Evolutionary conservation across 1,140 invertebrate species (phyloP).

Genomic region (Paralvinella palmiformis): DNA sequence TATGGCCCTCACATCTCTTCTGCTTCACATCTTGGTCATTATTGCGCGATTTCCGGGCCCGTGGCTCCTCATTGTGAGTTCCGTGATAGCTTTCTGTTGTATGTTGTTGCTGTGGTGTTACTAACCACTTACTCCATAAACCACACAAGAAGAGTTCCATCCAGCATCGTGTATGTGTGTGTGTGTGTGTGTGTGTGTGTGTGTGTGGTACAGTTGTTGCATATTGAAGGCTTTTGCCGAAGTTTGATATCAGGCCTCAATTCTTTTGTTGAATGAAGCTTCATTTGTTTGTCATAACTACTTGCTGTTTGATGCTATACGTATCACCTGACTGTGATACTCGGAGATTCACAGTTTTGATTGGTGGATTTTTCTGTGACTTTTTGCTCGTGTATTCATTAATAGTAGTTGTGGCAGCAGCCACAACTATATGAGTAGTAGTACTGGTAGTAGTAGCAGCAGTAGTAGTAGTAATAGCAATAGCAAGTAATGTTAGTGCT

Average conservation of each 20-base stretch:
- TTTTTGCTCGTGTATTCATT: too few species aligned
- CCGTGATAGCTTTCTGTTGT: constrained; percentile 4
- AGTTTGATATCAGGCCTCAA: background rate
- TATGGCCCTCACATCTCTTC: constrained; percentile 72
- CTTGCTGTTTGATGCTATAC: background rate
- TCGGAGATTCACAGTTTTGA: too few species aligned
- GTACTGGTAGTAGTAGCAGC: too few species aligned
- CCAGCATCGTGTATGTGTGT: background rate
- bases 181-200: background rate
- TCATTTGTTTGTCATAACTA: background rate
- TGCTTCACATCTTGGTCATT: constrained; percentile 77
- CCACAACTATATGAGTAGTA: too few species aligned
- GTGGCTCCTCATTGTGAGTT: constrained; percentile 76
- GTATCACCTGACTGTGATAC: background rate
- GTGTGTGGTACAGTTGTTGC: too few species aligned
- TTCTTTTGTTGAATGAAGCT: constrained; percentile 4
- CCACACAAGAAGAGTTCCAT: too few species aligned
- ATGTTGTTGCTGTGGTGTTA: too few species aligned
- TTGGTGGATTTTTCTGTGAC: too few species aligned
- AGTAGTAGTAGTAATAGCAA: too few species aligned
- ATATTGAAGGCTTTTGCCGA: too few species aligned
- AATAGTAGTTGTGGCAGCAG: too few species aligned
- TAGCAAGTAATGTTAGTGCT: too few species aligned
- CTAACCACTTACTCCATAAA: background rate
- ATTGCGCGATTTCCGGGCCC: constrained; percentile 71